Conservation (phyloP, 2,113 vertebrate species). For the Physeter macrocephalus region DNA sequence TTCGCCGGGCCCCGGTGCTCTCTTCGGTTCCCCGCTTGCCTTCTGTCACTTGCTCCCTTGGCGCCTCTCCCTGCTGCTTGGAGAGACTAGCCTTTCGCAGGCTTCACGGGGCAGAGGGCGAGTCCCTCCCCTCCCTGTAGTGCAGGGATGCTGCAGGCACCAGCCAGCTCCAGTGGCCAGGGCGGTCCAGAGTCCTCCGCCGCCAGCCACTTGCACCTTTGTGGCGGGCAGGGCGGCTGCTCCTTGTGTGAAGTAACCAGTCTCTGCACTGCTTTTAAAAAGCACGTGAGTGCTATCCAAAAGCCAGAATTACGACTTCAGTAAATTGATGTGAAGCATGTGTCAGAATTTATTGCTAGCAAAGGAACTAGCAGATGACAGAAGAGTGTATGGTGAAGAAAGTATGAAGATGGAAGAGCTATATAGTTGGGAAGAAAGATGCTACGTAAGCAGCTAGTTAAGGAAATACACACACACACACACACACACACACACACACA, state of each 20-base stretch:
- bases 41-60: background rate
- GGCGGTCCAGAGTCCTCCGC: accelerated
- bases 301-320: background rate
- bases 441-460: background rate
- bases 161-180: accelerated
- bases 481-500: background rate
- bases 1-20: background rate
- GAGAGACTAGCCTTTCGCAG: background rate
- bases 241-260: background rate
- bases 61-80: background rate
- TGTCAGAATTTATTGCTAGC: background rate
- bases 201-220: accelerated
- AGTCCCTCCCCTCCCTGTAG: background rate
- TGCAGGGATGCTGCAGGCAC: background rate
- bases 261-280: background rate
- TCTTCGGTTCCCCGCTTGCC: background rate
- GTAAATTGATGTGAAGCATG: background rate
- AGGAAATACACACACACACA: background rate
- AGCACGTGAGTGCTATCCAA: background rate
- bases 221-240: background rate
- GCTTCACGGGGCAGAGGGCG: background rate
- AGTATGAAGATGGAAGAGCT: no score
- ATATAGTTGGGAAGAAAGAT: background rate
- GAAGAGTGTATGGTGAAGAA: background rate
- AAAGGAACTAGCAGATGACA: background rate